Conservation (phyloP, 2,888 invertebrate genomes). For the Gari tellinella region DNA sequence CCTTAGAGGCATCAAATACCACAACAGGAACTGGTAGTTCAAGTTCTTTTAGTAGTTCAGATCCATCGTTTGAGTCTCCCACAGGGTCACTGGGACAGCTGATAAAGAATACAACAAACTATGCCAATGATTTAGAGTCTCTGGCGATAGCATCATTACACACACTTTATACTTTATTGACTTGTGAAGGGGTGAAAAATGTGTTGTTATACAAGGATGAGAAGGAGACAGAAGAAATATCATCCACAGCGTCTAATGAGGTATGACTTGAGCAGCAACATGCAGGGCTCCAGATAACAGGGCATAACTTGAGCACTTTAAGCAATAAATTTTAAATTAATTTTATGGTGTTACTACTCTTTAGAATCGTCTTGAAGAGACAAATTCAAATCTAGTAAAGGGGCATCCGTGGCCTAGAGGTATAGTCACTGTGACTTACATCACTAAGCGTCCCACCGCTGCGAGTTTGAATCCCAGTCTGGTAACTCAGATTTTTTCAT, state of each 20-base stretch:
- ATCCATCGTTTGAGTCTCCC: slow-evolving; percentile 70
- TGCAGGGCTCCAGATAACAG: too few species aligned
- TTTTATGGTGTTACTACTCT: too few species aligned
- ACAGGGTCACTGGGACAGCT: slow-evolving; percentile 68
- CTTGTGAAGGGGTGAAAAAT: slow-evolving; percentile 56
- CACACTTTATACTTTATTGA: slow-evolving; percentile 61
- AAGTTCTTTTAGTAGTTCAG: slow-evolving; percentile 59
- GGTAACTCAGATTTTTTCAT: too few species aligned
- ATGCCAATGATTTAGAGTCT: slow-evolving; percentile 72
- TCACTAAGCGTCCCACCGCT: too few species aligned
- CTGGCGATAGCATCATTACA: slow-evolving; percentile 63
- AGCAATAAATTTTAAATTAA: too few species aligned
- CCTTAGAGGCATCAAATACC: slow-evolving; percentile 29
- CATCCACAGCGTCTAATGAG: neutral
- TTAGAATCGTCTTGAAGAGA: too few species aligned
- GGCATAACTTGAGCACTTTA: too few species aligned
- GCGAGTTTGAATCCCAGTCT: too few species aligned
- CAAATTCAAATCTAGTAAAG: too few species aligned
- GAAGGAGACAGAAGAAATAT: slow-evolving; percentile 1
- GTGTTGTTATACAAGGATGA: slow-evolving; percentile 31
- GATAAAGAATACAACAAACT: slow-evolving; percentile 65
- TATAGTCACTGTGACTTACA: too few species aligned
- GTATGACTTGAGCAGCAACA: slow-evolving; percentile 7
- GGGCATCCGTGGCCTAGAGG: too few species aligned
- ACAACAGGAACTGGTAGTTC: slow-evolving; percentile 44